Base-by-base conservation (phyloP, 2,113 vertebrate species). In the Phyllostomus discolor region DNA sequence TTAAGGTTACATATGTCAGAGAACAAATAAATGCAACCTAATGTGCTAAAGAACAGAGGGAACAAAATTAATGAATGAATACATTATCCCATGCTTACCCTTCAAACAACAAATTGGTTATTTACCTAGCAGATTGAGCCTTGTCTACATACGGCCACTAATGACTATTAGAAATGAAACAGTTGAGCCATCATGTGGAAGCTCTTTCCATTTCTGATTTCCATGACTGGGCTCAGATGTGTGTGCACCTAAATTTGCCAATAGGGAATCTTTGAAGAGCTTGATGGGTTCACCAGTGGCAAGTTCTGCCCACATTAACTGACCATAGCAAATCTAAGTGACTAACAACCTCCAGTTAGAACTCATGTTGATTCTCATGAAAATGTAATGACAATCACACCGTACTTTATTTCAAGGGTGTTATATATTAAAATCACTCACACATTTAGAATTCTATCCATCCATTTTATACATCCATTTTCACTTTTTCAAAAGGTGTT, bases 31-130 rank as follows among this genome's bases (percentile, higher is more conserved):
- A 22, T 72, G 43, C 1, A 62, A 70, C 7, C 48, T 72, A 62
- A 50, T 89, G 59, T 86, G n/a, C 38, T 72, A 93, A 69, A 75
- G 24, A 7, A 59, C 22, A 10, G 22, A 80, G 79, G 7, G 90
- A 91, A 82, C 15, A 96, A 81, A 92, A 83, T 22, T 52, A 75
- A 57, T 35, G 94, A 70, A 50, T 76, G 48, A 90, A 31, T 67
- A 82, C 88, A 85, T 85, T 38, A 73, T 43, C 22, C n/a, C 33
- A 62, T 67, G 69, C 31, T 41, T 79, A 81, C 1, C n/a, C 59
- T 91, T 95, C 70, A 90, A 46, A 93, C 12, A 94, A 54, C 33
- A 88, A 93, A 97, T 76, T 84, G 26, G 31, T 79, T 93, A 38
- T 94, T 95, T 95, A 88, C 15, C 26, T 81, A 76, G 6, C 16